phyloP scores from a whole-genome alignment of 2,888 invertebrate genomes.

The Synergus japonicus region DNA sequence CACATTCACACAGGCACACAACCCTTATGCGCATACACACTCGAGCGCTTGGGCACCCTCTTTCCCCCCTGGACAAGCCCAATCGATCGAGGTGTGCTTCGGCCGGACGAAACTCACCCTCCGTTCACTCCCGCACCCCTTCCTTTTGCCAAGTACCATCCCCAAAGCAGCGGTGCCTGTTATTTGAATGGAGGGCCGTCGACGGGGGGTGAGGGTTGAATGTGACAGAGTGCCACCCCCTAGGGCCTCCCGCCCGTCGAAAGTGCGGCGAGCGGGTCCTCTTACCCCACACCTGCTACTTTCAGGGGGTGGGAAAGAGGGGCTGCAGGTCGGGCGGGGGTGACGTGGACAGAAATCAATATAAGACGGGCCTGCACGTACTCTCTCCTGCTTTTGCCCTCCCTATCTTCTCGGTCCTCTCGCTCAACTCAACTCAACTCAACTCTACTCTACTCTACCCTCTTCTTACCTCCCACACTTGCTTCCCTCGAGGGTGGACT shows the following conservation, averaged over 20 bases:
- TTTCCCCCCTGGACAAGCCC: conserved; percentile 77
- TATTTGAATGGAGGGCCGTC: conserved; percentile 74
- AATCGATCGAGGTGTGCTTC: conserved; percentile 78
- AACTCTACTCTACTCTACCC: conserved; percentile 45
- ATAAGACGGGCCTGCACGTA: conserved; percentile 75
- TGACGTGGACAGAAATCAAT: conserved; percentile 78
- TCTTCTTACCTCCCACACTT: conserved; percentile 52
- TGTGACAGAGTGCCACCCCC: conserved; percentile 76
- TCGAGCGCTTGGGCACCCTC: conserved; percentile 60
- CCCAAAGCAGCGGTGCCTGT: conserved; percentile 71
- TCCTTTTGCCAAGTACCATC: conserved; percentile 39
- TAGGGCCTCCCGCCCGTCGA: conserved; percentile 70
- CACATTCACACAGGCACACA: conserved; percentile 60
- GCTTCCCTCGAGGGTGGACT: conserved; percentile 70
- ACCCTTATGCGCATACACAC: conserved; percentile 49
- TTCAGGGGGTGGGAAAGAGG: conserved; percentile 58
- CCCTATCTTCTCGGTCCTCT: conserved; percentile 50
- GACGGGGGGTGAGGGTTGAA: conserved; percentile 73
- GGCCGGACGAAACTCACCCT: conserved; percentile 77
- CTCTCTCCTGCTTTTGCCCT: conserved; percentile 41
- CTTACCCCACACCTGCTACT: conserved; percentile 65
- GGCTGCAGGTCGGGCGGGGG: conserved; percentile 64
- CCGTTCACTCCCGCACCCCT: conserved; percentile 55
- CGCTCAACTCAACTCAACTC: conserved; percentile 41
- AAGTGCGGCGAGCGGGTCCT: conserved; percentile 74